phyloP scores from a whole-genome alignment of 2,113 vertebrate species.

The Dipodomys ordii region DNA sequence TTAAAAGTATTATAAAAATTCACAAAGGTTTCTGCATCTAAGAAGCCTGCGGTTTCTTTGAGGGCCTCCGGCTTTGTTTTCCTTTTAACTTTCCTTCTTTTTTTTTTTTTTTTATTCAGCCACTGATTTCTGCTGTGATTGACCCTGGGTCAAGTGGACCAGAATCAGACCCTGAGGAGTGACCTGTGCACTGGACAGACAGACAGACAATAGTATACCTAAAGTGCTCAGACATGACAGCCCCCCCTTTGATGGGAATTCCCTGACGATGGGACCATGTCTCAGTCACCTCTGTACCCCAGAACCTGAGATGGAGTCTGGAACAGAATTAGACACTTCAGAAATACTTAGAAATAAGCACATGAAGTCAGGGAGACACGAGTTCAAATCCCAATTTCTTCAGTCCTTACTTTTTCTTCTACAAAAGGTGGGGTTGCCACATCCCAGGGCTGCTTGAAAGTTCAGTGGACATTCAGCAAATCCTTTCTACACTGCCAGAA shows the following conservation, averaged over 20 bases:
- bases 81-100: not conserved
- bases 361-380: not conserved
- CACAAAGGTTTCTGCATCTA: conserved; percentile 41
- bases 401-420: not conserved
- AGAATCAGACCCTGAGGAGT: not conserved
- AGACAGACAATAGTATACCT: not conserved
- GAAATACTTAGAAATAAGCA: not conserved
- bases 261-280: not conserved
- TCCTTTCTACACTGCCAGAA: not conserved
- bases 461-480: rapidly evolving
- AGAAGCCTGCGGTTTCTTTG: not conserved
- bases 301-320: not conserved
- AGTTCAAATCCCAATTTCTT: not conserved
- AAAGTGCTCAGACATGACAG: not conserved
- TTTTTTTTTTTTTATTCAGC: not conserved
- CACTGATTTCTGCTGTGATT: not conserved
- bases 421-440: not conserved
- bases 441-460: not conserved
- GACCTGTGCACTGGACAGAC: not conserved
- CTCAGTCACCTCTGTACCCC: not conserved
- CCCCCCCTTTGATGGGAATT: not conserved
- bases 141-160: not conserved
- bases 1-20: conserved; percentile 30
- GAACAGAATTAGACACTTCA: not conserved
- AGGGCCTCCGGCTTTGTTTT: not conserved